Evolutionary conservation across 2,113 vertebrate species (phyloP), one percentile per base, ranked within the genome.

Genomic region (Forbesichthys papilliferus): DNA sequence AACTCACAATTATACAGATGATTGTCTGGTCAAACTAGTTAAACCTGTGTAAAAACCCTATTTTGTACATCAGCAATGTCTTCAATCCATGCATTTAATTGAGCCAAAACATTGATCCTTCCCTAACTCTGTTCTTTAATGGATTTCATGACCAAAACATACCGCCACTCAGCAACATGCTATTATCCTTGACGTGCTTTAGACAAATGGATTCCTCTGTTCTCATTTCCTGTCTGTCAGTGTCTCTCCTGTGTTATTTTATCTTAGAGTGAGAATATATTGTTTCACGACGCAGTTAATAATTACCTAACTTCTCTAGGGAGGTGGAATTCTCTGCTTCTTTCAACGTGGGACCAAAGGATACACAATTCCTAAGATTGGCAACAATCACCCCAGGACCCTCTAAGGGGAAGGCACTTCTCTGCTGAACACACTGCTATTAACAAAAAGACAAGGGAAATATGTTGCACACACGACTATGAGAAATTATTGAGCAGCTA

Each of bases 301-400:
- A 77, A 78, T 89, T 87, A 87, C 84, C 79, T 75, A 66, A 82
- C 62, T 81, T 77, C 53, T 81, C 54, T 1, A 49, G 68, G 69
- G 82, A 64, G 47, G 84, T 75, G 11, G 77, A 79, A 75, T 84
- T 84, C 53, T 82, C 86, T 54, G 58, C 69, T 81, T 81, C 79
- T 76, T 86, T 91, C 68, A 88, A 53, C 76, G 80, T 64, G 33
- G 83, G 78, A 70, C 84, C 82, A 75, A 86, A 86, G 56, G 84
- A 86, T 74, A 86, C 88, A 57, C 67, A 76, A 77, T 89, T 90
- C 64, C 72, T 73, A 10, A 80, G 78, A 84, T 69, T 77, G 75
- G 74, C 71, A 54, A 75, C 72, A 58, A 73, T 55, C 36, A 73
- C 61, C 46, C 67, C 49, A 36, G 61, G 60, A 74, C 64, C 69